Evolutionary conservation across 2,797 vertebrate genomes (phyloP).

Genomic region (Micrastur ruficollis): DNA sequence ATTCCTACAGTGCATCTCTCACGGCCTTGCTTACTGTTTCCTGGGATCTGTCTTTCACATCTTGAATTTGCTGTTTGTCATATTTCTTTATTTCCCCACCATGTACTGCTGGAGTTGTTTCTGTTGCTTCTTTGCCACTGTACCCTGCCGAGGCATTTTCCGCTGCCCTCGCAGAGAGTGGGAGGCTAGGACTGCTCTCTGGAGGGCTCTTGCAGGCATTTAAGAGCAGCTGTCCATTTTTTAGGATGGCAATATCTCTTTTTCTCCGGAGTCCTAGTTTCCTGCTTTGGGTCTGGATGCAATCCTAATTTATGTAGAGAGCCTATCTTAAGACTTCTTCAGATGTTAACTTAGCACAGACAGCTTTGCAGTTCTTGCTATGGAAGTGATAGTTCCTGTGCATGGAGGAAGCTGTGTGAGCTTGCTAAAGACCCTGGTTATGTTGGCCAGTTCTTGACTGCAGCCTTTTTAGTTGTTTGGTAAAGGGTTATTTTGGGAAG

Average conservation of each 20-base stretch:
- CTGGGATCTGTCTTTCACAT: background rate
- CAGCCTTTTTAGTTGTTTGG: background rate
- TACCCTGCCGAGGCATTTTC: background rate
- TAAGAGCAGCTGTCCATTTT: background rate
- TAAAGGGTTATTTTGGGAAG: background rate
- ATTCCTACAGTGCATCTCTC: background rate
- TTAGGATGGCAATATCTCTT: background rate
- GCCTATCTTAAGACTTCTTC: background rate
- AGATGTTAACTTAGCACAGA: background rate
- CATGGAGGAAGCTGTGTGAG: background rate
- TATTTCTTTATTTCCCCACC: background rate
- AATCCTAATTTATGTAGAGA: constrained; percentile 14
- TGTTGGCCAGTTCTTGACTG: background rate
- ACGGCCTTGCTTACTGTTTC: background rate
- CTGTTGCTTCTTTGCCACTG: background rate
- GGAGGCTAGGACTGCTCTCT: background rate
- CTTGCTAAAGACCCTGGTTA: background rate
- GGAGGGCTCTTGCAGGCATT: background rate
- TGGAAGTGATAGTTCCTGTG: background rate
- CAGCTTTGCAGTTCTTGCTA: background rate
- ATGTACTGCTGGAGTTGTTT: background rate
- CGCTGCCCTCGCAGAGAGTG: background rate
- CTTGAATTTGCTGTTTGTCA: background rate
- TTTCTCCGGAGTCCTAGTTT: background rate
- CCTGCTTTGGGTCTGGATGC: background rate